Evolutionary conservation across 53 echinoderm and acorn worm species (phyloP).

Genomic region (Astropecten irregularis): DNA sequence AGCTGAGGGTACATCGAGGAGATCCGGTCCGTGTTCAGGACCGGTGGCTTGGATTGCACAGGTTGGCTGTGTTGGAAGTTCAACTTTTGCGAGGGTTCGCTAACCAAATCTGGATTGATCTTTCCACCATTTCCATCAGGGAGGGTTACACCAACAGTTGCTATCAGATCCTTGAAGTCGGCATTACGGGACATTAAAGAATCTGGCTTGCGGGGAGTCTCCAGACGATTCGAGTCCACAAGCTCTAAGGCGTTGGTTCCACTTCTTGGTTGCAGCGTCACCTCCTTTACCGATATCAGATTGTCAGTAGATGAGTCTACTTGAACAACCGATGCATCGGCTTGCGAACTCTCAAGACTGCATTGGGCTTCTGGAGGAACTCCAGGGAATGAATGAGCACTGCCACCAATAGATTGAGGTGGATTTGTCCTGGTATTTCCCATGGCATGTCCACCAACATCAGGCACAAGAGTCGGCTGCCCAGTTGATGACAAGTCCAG

Average conservation of each 20-base stretch:
- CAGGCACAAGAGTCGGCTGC: constrained; percentile 19
- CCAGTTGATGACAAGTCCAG: constrained; percentile 36
- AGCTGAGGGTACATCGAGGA: constrained; percentile 80
- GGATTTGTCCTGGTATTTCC: background rate
- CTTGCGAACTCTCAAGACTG: too few species aligned
- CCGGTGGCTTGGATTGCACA: background rate
- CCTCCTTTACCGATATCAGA: too few species aligned
- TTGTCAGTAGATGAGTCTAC: too few species aligned
- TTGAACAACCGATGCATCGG: too few species aligned
- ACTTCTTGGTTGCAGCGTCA: too few species aligned
- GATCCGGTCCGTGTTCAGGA: constrained; percentile 2
- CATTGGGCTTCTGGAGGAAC: too few species aligned
- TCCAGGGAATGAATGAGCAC: too few species aligned
- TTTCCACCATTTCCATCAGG: background rate
- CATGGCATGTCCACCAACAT: background rate
- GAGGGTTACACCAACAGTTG: background rate
- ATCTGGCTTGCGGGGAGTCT: background rate
- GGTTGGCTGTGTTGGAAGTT: background rate
- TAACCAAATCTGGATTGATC: background rate
- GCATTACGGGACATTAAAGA: constrained; percentile 65
- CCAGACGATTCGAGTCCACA: background rate
- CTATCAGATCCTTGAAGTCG: constrained; percentile 49
- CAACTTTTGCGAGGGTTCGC: background rate
- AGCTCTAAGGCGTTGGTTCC: background rate
- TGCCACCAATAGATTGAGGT: background rate